Percentiles rank a stretch among this genome's conserved stretches.
phyloP scores from a whole-genome alignment of 2,888 invertebrate species.

The Endomychus coccineus region DNA sequence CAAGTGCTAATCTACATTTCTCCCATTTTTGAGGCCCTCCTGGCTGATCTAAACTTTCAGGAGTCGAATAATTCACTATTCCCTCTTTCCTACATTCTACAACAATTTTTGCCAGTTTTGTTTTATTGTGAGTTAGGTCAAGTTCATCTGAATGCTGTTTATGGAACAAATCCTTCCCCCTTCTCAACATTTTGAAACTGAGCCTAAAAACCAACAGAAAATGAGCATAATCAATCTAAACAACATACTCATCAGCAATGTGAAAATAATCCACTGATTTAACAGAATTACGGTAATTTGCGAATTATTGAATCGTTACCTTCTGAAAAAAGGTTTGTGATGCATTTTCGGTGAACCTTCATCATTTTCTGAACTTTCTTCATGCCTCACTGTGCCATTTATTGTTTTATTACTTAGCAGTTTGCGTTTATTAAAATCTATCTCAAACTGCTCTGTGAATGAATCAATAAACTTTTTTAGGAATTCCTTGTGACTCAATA shows the following conservation, averaged over 20 bases:
- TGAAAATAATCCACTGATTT: neutral
- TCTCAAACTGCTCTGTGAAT: slow-evolving; percentile 79
- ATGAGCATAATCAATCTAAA: too few species aligned
- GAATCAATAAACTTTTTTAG: slow-evolving; percentile 75
- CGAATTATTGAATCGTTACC: slow-evolving; percentile 36
- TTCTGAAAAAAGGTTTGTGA: slow-evolving; percentile 76
- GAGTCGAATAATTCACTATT: slow-evolving; percentile 84
- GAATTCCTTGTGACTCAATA: slow-evolving; percentile 69
- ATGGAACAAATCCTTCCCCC: slow-evolving; percentile 77
- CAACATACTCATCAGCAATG: neutral
- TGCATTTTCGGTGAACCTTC: slow-evolving; percentile 71
- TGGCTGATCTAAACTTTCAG: slow-evolving; percentile 80
- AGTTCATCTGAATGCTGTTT: slow-evolving; percentile 87
- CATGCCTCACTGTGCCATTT: slow-evolving; percentile 40
- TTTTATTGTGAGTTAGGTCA: slow-evolving; percentile 70
- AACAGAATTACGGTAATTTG: neutral
- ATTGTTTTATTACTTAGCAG: slow-evolving; percentile 44
- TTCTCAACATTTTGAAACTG: slow-evolving; percentile 81
- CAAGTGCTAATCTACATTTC: slow-evolving; percentile 80
- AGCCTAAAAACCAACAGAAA: slow-evolving; percentile 46
- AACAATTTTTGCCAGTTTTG: slow-evolving; percentile 83
- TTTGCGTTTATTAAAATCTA: slow-evolving; percentile 58
- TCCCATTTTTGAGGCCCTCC: slow-evolving; percentile 89
- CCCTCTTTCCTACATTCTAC: slow-evolving; percentile 93
- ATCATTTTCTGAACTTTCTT: slow-evolving; percentile 64